These are phyloP conservation scores for Tachina fera DNA, from an alignment of 2,888 invertebrate species.

Conservation along the genomic window DNA sequence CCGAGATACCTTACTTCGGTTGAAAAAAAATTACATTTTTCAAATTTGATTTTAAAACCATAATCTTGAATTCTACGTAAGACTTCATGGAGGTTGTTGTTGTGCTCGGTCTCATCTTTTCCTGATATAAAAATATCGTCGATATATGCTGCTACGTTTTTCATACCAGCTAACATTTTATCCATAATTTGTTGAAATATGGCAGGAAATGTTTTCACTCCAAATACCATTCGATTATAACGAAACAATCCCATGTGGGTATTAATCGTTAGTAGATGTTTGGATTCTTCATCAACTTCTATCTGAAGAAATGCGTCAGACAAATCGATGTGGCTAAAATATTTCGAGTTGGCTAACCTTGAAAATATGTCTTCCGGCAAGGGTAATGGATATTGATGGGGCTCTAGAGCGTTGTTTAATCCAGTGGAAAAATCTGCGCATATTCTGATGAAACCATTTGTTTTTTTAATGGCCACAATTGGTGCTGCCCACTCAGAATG, in stretches of 20 bases:
- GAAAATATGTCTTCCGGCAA: no score
- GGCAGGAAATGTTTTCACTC: not conserved
- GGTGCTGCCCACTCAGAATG: conserved; percentile 59
- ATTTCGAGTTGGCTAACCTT: no score
- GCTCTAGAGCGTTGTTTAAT: not conserved
- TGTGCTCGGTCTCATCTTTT: not conserved
- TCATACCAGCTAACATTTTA: no score
- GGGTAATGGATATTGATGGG: no score
- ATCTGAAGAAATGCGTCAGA: no score
- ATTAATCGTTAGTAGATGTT: not conserved
- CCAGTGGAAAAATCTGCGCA: conserved; percentile 14
- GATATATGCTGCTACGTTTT: no score
- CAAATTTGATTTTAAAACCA: not conserved
- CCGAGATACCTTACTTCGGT: no score
- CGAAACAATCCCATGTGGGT: not conserved
- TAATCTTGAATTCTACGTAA: not conserved
- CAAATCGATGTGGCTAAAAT: no score
- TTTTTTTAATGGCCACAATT: not conserved
- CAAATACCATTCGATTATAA: not conserved
- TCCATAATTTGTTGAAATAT: not conserved
- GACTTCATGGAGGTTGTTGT: not conserved
- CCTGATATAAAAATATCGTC: not conserved
- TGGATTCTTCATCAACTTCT: no score
- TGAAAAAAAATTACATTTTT: conserved; percentile 52
- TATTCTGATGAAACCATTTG: not conserved